Base-by-base conservation (phyloP, 1,140 invertebrate genomes). In the Platorchestia sp. region DNA sequence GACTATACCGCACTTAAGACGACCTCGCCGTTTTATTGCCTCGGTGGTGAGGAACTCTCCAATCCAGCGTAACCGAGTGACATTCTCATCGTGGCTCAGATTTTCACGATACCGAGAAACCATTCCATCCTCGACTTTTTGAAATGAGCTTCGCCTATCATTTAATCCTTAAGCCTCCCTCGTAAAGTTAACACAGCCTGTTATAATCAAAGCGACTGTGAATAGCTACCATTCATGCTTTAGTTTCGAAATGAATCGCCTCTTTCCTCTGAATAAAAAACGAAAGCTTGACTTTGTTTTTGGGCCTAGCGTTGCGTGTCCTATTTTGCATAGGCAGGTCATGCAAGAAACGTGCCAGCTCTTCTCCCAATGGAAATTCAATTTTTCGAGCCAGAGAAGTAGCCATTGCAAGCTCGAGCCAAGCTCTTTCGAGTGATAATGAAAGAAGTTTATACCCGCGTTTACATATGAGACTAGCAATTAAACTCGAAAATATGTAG, bases 61-160 rank as follows among this genome's bases (percentile, higher is more conserved):
- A 90, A 90, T 90, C 27, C 87, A 90, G 41, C 41, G 87, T 90
- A 90, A 90, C 87, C 87, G 87, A 90, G 59, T 36, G 59, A 75
- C 59, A 75, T 75, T 75, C 59, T 75, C 59, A 75, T 75, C 10
- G 59, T 36, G 59, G 59, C 59, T 75, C 59, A 75, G 59, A 75
- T 75, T 75, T 75, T 75, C 59, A 75, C 27, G 59, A 75, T 75
- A 75, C 59, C 27, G 59, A 75, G 59, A 75, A 75, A 75, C 59
- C 59, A 75, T 75, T 75, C 36, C 59, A 75, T 75, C 59, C 59
- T 75, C 59, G 59, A 75, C 59, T 75, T 1, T 75, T 75, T 75
- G 59, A 75, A 75, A 75, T 75, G 27, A 22, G 59, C 59, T 75
- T 75, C 59, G 27, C 59, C 59, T 36, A 75, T 75, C 59, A 75